Conservation (phyloP, 2,888 invertebrate genomes). For the Rhodophaea formosa region DNA sequence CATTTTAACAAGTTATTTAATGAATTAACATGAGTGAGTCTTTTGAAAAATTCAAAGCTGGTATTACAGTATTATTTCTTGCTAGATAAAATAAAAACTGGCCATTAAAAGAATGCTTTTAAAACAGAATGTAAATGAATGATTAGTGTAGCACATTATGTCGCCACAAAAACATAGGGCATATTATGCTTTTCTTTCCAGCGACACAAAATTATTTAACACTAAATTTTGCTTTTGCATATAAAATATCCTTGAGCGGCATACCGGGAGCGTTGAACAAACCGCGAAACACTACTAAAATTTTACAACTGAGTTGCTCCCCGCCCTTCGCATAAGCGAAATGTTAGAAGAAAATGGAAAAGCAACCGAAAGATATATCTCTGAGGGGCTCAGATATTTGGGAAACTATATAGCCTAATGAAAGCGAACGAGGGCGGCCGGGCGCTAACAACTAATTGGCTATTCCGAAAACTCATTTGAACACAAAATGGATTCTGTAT, state of each 20-base stretch:
- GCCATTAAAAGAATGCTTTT: no score
- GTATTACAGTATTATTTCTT: no score
- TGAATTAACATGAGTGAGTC: background rate
- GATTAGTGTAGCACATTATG: no score
- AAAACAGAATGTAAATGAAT: no score
- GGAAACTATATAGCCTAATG: slow-evolving; percentile 81
- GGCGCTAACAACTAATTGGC: slow-evolving; percentile 82
- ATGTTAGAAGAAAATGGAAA: slow-evolving; percentile 73
- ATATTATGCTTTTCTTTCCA: background rate
- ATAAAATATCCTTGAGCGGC: slow-evolving; percentile 27
- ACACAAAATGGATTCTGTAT: slow-evolving; percentile 81
- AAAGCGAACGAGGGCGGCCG: slow-evolving; percentile 78
- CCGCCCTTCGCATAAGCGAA: slow-evolving; percentile 57
- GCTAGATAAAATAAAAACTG: no score
- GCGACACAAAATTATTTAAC: slow-evolving; percentile 21
- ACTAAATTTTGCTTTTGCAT: slow-evolving; percentile 29
- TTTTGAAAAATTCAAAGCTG: no score
- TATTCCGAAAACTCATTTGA: slow-evolving; percentile 81
- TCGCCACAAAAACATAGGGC: no score
- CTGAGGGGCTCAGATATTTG: slow-evolving; percentile 76
- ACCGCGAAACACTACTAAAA: slow-evolving; percentile 66
- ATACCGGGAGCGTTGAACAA: slow-evolving; percentile 41
- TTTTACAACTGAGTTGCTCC: slow-evolving; percentile 64
- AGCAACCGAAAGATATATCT: slow-evolving; percentile 75
- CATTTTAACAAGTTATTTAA: background rate